These are phyloP conservation scores for Bellardia pandia DNA, from an alignment of 2,888 invertebrate genomes.

Conservation along the genomic window DNA sequence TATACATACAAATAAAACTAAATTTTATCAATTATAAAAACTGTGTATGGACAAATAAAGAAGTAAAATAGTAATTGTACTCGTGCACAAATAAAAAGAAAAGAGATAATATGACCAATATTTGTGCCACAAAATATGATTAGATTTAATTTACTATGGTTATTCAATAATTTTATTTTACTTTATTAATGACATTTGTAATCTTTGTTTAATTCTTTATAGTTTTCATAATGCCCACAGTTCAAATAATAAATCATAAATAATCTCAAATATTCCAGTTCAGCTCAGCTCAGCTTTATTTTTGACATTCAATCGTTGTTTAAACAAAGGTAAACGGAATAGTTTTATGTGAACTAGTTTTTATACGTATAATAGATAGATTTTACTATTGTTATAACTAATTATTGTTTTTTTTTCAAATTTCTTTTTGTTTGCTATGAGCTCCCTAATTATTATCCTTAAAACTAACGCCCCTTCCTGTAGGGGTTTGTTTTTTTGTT, in stretches of 20 bases:
- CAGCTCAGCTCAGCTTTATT: too few species aligned
- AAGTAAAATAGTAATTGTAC: not conserved
- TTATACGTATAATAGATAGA: not conserved
- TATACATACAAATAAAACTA: not conserved
- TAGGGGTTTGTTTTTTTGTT: not conserved
- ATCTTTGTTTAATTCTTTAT: not conserved
- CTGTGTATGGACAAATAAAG: not conserved
- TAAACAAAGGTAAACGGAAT: not conserved
- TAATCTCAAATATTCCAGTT: too few species aligned
- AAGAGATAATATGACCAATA: not conserved
- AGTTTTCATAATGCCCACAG: not conserved
- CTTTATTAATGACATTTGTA: constrained; percentile 2
- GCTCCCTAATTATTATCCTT: constrained; percentile 18
- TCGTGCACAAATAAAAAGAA: not conserved
- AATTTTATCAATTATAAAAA: not conserved
- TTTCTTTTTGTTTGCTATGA: not conserved
- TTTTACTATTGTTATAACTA: not conserved
- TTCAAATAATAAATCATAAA: too few species aligned
- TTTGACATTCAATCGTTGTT: not conserved
- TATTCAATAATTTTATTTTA: not conserved
- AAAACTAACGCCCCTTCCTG: constrained; percentile 49
- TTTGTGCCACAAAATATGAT: not conserved
- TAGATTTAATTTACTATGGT: not conserved
- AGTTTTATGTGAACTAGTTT: not conserved
- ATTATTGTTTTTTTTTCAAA: not conserved